Conservation (phyloP, 2,113 vertebrate genomes). For the Numenius arquata region DNA sequence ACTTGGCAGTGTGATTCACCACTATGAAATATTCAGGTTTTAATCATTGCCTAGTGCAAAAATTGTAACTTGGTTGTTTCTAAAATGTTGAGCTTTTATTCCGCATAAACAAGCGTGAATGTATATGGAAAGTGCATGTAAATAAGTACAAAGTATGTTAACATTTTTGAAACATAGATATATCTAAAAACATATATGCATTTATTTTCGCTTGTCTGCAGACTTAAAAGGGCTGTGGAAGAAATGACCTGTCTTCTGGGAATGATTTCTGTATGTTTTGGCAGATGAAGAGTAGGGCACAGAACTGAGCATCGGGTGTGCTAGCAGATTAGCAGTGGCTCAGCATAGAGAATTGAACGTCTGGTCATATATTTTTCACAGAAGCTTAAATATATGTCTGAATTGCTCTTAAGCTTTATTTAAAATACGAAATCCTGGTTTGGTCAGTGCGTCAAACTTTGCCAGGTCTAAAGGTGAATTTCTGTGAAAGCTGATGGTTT, state of each 20-base stretch:
- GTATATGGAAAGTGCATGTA: not conserved
- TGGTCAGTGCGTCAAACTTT: not conserved
- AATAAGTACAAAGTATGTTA: not conserved
- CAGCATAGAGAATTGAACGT: not conserved
- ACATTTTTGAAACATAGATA: not conserved
- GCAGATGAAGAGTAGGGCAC: not conserved
- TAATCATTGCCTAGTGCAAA: slow-evolving; percentile 41
- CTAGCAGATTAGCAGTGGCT: not conserved
- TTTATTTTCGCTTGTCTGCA: not conserved
- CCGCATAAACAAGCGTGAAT: not conserved
- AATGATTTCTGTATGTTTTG: not conserved
- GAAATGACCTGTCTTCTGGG: not conserved
- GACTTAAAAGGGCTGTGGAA: not conserved
- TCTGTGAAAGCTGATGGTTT: not conserved
- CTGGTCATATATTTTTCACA: not conserved
- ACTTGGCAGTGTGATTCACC: slow-evolving; percentile 22
- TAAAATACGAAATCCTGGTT: not conserved
- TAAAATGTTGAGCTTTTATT: not conserved
- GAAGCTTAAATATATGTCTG: not conserved
- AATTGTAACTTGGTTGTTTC: slow-evolving; percentile 8
- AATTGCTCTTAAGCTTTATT: not conserved
- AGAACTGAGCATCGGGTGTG: not conserved
- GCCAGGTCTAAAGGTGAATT: not conserved
- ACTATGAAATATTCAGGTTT: slow-evolving; percentile 53
- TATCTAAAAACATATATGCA: not conserved